Percentiles rank a stretch among this genome's conserved stretches.
Conservation (phyloP, 2,797 vertebrate genomes). For the Dicrostonyx torquatus region DNA sequence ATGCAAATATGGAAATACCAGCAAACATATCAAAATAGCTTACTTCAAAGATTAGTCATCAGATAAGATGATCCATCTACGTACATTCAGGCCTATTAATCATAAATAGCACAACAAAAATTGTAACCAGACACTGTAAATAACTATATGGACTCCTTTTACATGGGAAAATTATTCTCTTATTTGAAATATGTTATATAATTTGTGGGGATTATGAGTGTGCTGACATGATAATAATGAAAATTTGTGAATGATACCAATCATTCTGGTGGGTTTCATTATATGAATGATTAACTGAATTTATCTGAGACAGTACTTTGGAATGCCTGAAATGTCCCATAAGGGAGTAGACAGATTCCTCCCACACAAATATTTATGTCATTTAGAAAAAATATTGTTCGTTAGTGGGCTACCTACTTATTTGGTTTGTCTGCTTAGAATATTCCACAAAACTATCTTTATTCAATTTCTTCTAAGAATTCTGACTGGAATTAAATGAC, state of each 20-base stretch:
- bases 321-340: neutral
- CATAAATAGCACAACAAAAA: neutral
- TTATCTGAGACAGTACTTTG: neutral
- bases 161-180: neutral
- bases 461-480: neutral
- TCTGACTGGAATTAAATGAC: neutral
- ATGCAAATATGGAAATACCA: neutral
- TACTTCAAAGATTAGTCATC: neutral
- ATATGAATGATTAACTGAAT: neutral
- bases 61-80: neutral
- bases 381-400: neutral
- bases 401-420: neutral
- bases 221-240: neutral
- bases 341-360: neutral
- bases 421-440: neutral
- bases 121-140: neutral
- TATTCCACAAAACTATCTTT: neutral
- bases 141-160: neutral
- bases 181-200: slow-evolving; percentile 7
- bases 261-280: neutral
- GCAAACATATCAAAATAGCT: slow-evolving; percentile 11
- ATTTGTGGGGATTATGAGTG: neutral
- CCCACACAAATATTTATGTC: neutral
- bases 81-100: neutral
- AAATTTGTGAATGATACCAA: neutral